These are phyloP conservation scores for Neoarius graeffei DNA, from an alignment of 2,113 vertebrate genomes.

Conservation along the genomic window DNA sequence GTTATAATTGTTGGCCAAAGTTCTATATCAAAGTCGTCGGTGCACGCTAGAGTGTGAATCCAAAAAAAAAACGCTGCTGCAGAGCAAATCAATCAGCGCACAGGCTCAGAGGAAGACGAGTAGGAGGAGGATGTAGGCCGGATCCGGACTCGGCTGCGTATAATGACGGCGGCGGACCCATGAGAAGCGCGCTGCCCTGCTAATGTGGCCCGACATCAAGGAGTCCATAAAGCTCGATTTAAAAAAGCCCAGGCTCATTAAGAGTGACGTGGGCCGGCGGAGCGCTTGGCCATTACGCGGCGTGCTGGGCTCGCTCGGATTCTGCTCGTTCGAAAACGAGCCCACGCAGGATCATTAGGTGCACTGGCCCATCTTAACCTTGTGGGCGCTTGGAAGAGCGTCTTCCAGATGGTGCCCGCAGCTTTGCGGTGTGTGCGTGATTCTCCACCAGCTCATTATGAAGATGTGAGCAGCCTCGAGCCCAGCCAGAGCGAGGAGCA, in stretches of 20 bases:
- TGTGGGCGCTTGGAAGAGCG: slow-evolving; percentile 67
- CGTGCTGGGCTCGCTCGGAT: slow-evolving; percentile 47
- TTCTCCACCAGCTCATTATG: slow-evolving; percentile 69
- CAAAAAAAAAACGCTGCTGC: background rate
- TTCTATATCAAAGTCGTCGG: background rate
- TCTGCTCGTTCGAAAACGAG: slow-evolving; percentile 61
- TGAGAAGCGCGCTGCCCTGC: slow-evolving; percentile 46
- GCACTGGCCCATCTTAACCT: slow-evolving; percentile 66
- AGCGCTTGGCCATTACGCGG: slow-evolving; percentile 40
- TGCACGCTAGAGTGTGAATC: slow-evolving; percentile 37
- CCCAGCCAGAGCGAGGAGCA: slow-evolving; percentile 35
- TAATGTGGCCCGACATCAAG: slow-evolving; percentile 69
- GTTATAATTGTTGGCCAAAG: background rate
- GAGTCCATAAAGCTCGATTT: slow-evolving; percentile 67
- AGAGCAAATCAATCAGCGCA: slow-evolving; percentile 46
- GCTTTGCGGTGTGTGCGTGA: slow-evolving; percentile 31
- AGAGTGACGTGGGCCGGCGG: slow-evolving; percentile 56
- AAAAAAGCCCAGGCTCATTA: slow-evolving; percentile 60
- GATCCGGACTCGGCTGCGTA: slow-evolving; percentile 37
- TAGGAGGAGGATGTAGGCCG: slow-evolving; percentile 44
- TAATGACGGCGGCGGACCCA: slow-evolving; percentile 54
- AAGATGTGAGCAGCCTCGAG: slow-evolving; percentile 63
- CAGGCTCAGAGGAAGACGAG: slow-evolving; percentile 40
- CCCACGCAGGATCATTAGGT: slow-evolving; percentile 76
- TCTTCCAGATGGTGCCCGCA: slow-evolving; percentile 51